Percentiles rank a stretch among this genome's conserved stretches.
These are phyloP conservation scores for Drosophila affinis DNA, from an alignment of 2,888 invertebrate species.

Conservation along the genomic window DNA sequence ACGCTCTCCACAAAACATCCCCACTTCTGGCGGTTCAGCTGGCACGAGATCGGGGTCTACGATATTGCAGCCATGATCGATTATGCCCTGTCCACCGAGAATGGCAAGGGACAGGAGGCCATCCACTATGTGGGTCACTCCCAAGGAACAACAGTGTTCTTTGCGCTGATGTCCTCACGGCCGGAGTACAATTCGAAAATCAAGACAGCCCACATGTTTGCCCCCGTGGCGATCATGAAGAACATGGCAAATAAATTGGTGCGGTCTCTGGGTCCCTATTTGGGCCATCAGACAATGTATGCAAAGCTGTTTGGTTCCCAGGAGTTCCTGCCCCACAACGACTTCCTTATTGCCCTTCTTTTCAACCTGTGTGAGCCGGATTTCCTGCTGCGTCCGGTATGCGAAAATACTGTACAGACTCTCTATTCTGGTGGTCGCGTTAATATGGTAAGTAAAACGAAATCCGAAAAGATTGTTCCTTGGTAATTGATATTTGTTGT, in stretches of 20 bases:
- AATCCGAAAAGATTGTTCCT: background rate
- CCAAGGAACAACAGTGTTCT: slow-evolving; percentile 77
- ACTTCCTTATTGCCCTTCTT: slow-evolving; percentile 84
- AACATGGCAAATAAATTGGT: slow-evolving; percentile 84
- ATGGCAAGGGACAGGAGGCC: slow-evolving; percentile 59
- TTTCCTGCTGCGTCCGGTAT: slow-evolving; percentile 82
- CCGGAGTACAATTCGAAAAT: slow-evolving; percentile 79
- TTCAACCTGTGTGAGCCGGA: slow-evolving; percentile 83
- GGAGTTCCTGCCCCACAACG: slow-evolving; percentile 87
- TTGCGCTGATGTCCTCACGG: slow-evolving; percentile 67
- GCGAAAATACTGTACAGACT: slow-evolving; percentile 86
- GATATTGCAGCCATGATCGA: slow-evolving; percentile 74
- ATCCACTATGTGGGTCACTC: slow-evolving; percentile 81
- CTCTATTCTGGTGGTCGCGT: slow-evolving; percentile 80
- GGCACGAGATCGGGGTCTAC: too few relatives aligned
- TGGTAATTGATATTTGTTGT: background rate
- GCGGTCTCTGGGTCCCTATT: slow-evolving; percentile 81
- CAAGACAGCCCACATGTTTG: slow-evolving; percentile 78
- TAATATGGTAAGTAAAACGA: slow-evolving; percentile 52
- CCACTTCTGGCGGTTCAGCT: slow-evolving; percentile 60
- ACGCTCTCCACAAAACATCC: slow-evolving; percentile 49
- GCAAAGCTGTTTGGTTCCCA: slow-evolving; percentile 74
- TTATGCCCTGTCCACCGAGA: slow-evolving; percentile 62
- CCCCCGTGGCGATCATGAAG: slow-evolving; percentile 84
- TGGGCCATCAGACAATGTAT: slow-evolving; percentile 63